Percentiles rank a stretch among this genome's conserved stretches.
Conservation (phyloP, 2,888 invertebrate genomes). For the Leucoptera coffeella region DNA sequence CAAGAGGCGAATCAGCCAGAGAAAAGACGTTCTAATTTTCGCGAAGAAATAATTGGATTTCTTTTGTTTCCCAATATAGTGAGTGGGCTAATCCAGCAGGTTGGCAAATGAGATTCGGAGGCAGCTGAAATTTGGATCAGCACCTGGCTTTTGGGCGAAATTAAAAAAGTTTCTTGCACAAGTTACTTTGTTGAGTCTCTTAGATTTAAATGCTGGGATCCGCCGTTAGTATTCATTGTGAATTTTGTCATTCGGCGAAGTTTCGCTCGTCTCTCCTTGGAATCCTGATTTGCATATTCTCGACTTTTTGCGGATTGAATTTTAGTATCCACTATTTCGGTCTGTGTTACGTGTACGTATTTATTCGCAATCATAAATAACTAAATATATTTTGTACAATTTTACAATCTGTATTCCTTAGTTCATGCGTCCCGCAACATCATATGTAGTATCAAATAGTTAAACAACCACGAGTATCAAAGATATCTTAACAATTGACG, state of each 20-base stretch:
- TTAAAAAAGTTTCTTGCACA: slow-evolving; percentile 43
- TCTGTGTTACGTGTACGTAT: not conserved
- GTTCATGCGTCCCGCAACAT: not conserved
- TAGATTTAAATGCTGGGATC: slow-evolving; percentile 45
- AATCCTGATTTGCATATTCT: slow-evolving; percentile 14
- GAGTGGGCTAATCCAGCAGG: no score
- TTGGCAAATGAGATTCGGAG: no score
- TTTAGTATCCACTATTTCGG: slow-evolving; percentile 1
- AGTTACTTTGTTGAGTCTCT: slow-evolving; percentile 24
- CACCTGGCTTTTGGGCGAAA: slow-evolving; percentile 44
- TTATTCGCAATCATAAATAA: no score
- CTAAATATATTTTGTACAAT: no score
- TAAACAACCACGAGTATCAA: no score
- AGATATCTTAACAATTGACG: no score
- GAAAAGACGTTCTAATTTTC: not conserved
- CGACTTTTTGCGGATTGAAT: slow-evolving; percentile 1
- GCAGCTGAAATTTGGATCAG: slow-evolving; percentile 24
- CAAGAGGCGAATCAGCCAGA: no score
- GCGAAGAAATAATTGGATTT: no score
- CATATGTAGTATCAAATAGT: not conserved
- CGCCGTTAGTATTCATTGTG: slow-evolving; percentile 35
- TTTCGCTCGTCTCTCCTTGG: slow-evolving; percentile 18
- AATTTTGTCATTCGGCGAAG: slow-evolving; percentile 38
- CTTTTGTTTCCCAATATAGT: no score
- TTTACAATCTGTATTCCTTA: no score